A percentile compares a stretch with the other conserved stretches of the same genome.
Conservation (phyloP, 2,888 invertebrate species). For the Zelleria hepariella region DNA sequence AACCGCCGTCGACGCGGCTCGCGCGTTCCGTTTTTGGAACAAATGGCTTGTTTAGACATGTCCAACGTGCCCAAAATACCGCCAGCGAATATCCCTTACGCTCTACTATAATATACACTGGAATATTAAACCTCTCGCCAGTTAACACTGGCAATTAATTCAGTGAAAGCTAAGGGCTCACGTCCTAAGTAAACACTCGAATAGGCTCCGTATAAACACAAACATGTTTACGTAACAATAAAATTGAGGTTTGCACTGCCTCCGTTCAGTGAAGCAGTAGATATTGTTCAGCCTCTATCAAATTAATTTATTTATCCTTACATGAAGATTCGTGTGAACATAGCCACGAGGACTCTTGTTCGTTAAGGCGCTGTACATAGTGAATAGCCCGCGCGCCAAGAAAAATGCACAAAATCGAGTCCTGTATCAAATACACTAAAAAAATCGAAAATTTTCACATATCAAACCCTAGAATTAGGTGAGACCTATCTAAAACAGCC, state of each 20-base stretch:
- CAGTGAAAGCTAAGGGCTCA: constrained; percentile 27
- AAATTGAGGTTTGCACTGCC: constrained; percentile 4
- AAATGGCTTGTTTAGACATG: constrained; percentile 30
- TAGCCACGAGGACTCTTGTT: no score
- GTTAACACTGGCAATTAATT: constrained; percentile 23
- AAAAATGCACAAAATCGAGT: no score
- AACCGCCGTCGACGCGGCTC: constrained; percentile 26
- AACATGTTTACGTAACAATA: constrained; percentile 9
- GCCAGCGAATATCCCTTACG: constrained; percentile 10
- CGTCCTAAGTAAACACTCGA: constrained; percentile 43
- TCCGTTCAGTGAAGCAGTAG: neutral
- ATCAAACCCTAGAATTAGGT: no score
- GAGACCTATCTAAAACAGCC: neutral
- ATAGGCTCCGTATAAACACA: constrained; percentile 10
- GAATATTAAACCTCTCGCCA: neutral
- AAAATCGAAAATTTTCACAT: no score
- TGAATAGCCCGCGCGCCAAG: no score
- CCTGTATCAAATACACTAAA: no score
- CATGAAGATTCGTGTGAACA: no score
- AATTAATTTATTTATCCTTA: neutral
- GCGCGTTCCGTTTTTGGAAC: constrained; percentile 14
- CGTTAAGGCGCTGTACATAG: no score
- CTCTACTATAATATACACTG: neutral
- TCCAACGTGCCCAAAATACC: constrained; percentile 29
- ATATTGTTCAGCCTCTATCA: neutral